phyloP scores from a whole-genome alignment of 1,140 invertebrate species.

The Teleopsis dalmanni region DNA sequence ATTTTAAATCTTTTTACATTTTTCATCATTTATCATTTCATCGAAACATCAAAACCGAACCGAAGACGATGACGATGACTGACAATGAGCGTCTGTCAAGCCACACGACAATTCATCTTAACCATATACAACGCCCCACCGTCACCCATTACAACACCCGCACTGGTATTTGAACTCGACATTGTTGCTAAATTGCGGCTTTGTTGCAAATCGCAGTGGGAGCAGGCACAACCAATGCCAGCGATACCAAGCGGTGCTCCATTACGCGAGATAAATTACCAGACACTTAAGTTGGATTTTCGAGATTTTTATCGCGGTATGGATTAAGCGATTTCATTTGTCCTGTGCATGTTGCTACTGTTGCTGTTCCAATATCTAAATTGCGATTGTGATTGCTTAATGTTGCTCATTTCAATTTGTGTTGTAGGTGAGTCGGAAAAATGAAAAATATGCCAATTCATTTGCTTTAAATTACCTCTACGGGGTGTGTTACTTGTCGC shows the following conservation, averaged over 20 bases:
- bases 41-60: conserved; percentile 19
- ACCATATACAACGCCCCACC: neutral
- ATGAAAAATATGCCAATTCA: conserved; percentile 45
- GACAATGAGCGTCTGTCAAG: conserved; percentile 34
- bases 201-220: conserved; percentile 14
- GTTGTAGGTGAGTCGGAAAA: conserved; percentile 18
- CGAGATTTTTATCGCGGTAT: conserved; percentile 43
- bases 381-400: neutral
- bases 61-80: conserved; percentile 23
- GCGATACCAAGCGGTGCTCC: neutral
- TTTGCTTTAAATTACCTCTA: conserved; percentile 44
- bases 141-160: neutral
- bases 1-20: conserved; percentile 17
- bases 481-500: conserved; percentile 13
- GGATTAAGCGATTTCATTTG: conserved; percentile 36
- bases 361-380: neutral
- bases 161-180: neutral
- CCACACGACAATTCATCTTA: neutral
- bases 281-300: conserved; percentile 45
- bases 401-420: neutral
- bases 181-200: conserved; percentile 26
- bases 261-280: conserved; percentile 40
- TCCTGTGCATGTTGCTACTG: neutral
- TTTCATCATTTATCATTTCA: conserved; percentile 45
- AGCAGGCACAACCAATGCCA: conserved; percentile 1